Base-by-base conservation (phyloP, 2,888 invertebrate species). In the Scrobipalpa costella region DNA sequence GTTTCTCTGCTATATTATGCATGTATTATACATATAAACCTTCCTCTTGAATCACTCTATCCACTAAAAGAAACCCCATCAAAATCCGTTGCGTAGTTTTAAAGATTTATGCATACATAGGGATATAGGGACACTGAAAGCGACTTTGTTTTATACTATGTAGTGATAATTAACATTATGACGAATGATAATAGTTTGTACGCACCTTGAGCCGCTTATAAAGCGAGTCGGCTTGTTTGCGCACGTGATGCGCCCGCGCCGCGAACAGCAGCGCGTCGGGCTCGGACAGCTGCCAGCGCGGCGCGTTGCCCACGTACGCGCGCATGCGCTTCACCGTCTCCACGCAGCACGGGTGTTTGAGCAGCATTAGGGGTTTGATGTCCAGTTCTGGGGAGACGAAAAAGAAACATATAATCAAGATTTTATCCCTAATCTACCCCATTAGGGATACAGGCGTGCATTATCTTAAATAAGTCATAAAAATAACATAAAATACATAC, bases 301-400 rank as follows among this genome's bases (percentile, higher is more conserved):
- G 92, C 1, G 94, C 86, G 83, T 97, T 97, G 7, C 97, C 97
- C 44, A 96, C 94, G 81, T 97, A 97, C 55, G 94, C 93, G 15
- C 95, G 92, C 82, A 96, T 89, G 66, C 95, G 93, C 73, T 95
- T 95, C 61, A 97, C 93, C 0, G 96, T 96, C 75, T 96, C 95
- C 57, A 97, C 92, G 70, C 95, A 93, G 57, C 94, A 94, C 0
- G 96, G 95, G 87, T 97, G 96, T 71, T 97, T 97, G 63, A 96
- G 93, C 50, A 98, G 82, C 95, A 96, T 96, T 21, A 96, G 83
- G 0, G 95, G 94, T 67, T 94, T 94, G 21, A 95, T 79, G 6
- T 94, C 86, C 65, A 95, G 76, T 7, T 92, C 92, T 78, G 90
- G 0, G 65, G 68, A n/a, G 38, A 5, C 7, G 11, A 7, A 11